Conservation (phyloP, 2,797 vertebrate species). For the Sciurus vulgaris region DNA sequence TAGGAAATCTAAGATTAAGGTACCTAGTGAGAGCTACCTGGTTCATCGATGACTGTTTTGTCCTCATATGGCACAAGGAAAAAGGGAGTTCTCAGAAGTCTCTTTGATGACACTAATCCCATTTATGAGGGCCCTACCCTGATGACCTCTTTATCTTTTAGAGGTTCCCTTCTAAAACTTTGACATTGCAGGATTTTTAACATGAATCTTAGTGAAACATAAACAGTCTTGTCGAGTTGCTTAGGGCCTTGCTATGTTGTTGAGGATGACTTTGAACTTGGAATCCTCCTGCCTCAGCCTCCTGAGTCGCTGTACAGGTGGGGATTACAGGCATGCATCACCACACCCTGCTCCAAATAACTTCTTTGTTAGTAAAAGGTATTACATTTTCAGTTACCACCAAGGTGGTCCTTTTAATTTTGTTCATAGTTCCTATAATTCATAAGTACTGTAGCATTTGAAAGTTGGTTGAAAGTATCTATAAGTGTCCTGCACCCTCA, state of each 20-base stretch:
- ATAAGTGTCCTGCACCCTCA: background rate
- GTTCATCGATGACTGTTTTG: background rate
- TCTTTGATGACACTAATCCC: background rate
- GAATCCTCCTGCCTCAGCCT: no score
- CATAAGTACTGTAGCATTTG: background rate
- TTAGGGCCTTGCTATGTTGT: no score
- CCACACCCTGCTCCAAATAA: background rate
- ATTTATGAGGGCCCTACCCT: background rate
- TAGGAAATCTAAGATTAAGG: background rate
- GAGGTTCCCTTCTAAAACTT: background rate
- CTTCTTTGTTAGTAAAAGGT: background rate
- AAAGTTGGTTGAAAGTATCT: background rate
- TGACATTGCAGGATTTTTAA: background rate
- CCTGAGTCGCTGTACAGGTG: background rate
- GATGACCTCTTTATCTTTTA: background rate
- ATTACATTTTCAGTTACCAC: background rate
- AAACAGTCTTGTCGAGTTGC: background rate
- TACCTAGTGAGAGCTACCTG: background rate
- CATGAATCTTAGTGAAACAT: background rate
- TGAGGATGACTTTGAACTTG: no score
- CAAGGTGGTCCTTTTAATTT: background rate
- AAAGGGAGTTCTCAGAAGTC: background rate
- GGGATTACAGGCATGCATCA: no score
- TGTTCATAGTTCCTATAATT: background rate
- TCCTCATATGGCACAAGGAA: background rate